Conservation (phyloP, 2,113 vertebrate genomes). For the Equus przewalskii region DNA sequence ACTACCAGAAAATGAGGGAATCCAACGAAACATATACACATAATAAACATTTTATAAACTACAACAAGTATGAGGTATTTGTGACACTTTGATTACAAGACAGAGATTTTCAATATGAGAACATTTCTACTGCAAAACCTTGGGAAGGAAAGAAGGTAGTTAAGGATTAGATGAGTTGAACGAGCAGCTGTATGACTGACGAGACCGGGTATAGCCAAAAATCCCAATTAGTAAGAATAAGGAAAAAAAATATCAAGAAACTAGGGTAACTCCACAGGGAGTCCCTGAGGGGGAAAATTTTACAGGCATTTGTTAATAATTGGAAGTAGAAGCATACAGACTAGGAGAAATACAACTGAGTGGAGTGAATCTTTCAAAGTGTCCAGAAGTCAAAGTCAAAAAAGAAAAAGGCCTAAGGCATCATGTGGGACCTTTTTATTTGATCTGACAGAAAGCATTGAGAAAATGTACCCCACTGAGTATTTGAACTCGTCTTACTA, state of each 20-base stretch:
- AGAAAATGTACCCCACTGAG: background rate
- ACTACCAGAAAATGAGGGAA: background rate
- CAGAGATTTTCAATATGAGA: background rate
- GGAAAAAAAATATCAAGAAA: background rate
- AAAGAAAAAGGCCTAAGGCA: background rate
- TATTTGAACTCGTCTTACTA: background rate
- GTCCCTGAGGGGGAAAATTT: background rate
- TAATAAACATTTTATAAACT: background rate
- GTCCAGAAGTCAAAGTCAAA: background rate
- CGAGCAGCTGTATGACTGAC: background rate
- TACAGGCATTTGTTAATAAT: background rate
- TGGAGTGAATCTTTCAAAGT: background rate
- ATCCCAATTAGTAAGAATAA: background rate
- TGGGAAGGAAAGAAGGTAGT: background rate
- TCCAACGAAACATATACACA: background rate
- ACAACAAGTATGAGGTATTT: background rate
- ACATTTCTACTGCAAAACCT: background rate
- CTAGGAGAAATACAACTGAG: background rate
- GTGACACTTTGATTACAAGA: background rate
- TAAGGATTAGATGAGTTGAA: background rate
- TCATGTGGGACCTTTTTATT: background rate
- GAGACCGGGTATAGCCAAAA: background rate
- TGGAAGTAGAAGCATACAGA: background rate
- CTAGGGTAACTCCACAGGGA: background rate
- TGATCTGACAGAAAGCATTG: background rate